phyloP scores from a whole-genome alignment of 2,113 vertebrate species.

The Zosterops pallidus region DNA sequence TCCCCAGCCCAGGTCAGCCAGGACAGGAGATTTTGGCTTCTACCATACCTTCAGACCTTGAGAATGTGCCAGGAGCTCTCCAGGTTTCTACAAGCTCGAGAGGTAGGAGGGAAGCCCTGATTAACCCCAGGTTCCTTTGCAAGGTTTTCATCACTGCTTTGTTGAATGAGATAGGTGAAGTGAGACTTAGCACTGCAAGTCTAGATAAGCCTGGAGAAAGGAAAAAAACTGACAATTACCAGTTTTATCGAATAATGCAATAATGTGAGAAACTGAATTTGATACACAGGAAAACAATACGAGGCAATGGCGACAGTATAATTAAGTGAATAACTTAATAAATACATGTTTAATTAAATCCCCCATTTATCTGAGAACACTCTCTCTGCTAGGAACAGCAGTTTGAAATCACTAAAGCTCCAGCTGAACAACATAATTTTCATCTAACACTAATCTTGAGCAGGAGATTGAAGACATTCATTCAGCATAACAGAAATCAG shows the following conservation, averaged over 20 bases:
- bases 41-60: not conserved
- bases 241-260: conserved; percentile 14
- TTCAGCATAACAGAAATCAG: not conserved
- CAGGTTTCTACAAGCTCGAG: not conserved
- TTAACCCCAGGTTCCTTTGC: not conserved
- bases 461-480: not conserved
- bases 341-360: not conserved
- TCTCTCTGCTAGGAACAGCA: conserved; percentile 5
- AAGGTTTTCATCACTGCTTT: not conserved
- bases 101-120: not conserved
- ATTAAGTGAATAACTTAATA: conserved; percentile 58
- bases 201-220: conserved; percentile 19
- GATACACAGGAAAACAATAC: not conserved
- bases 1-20: not conserved
- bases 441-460: conserved; percentile 11
- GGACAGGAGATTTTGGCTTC: not conserved
- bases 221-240: conserved; percentile 28
- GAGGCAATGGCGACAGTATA: conserved; percentile 25
- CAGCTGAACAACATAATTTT: conserved; percentile 16
- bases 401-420: conserved; percentile 27
- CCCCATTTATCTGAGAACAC: conserved; percentile 17
- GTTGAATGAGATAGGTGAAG: not conserved
- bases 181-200: not conserved
- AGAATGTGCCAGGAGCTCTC: not conserved
- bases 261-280: conserved; percentile 19